Base-by-base conservation (phyloP, 2,888 invertebrate genomes). In the Meteorus cinctellus region DNA sequence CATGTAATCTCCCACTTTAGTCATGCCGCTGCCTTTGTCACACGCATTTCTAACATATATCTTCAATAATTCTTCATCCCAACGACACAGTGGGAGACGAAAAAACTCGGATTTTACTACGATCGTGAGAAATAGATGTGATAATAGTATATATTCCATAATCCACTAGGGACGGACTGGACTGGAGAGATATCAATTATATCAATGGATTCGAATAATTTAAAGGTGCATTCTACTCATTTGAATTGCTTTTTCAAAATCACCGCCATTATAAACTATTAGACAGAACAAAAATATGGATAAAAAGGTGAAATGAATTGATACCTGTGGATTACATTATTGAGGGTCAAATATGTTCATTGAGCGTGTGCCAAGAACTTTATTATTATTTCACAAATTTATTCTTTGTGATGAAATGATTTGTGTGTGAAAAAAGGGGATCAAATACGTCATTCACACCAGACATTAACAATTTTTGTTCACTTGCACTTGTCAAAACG, bases 1-100 rank as follows among this genome's bases (percentile, higher is more conserved):
- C 6, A 3, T 62, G 16, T 24, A 60, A 36, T 72, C 34, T 62
- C 27, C 62, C 65, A 69, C 74, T 79, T 76, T 48, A 29, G 36
- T 74, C 66, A 72, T 66, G 45, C 48, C 72, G 72, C n/a, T 41
- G 27, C 41, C 34, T 67, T 67, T 59, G 24, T 24, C 59, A 59
- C 27, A 59, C 59, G 24, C 31, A 19, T 59, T 5, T 59, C 16
- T 59, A 59, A 27, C 59, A 59, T 59, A n/a, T 3, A 8, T 59
- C 16, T 2, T 48, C 16, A 48, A 48, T 16, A 48, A 48, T 14
- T 48, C n/a, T 48, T 48, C n/a, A 48, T 14, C 48, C 16, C 1
- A 3, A 45, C 45, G 45, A 45, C n/a, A n/a, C n/a, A 16, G 16
- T 48, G 16, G n/a, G 5, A 16, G 4, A 48, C 10, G 16, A 4